Base-by-base conservation (phyloP, 2,888 invertebrate genomes). In the Hydropsyche betteni region DNA sequence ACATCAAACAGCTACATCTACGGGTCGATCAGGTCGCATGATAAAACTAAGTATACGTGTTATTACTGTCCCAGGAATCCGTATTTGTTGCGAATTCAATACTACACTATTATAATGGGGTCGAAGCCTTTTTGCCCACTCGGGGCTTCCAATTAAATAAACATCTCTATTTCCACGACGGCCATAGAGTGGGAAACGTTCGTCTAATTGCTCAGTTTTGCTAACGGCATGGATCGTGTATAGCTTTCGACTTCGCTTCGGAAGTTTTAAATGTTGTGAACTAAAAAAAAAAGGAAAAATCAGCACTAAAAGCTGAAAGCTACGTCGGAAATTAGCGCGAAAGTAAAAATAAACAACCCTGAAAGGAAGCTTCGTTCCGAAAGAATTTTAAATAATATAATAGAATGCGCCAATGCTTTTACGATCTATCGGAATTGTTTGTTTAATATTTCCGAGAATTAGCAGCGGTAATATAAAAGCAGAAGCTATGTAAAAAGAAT, bases 71-170 rank as follows among this genome's bases (percentile, higher is more conserved):
- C 44, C 44, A 8, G 36, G 36, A 64, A 64, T 64, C 64, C 64
- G 36, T 64, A 36, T 64, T 58, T 58, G 58, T 58, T 64, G 64
- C n/a, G 64, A 36, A 64, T 64, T 64, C 34, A 36, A 64, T 64
- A 64, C 64, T 34, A 10, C 33, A 44, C 44, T 64, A 12, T 33
- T 55, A 34, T 64, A 64, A 64, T 36, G 64, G 64, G 64, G 64
- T 64, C 64, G 36, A 64, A 64, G 64, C 12, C 64, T 64, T 64
- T 64, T 36, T 34, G 64, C 64, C 64, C 36, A 33, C 33, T 64
- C 64, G 36, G 64, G 64, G 64, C 64, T 64, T 64, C 64, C 64
- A 64, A 64, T 64, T 64, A 64, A 64, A 64, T 64, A 64, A 64
- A 64, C 64, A 64, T 64, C 64, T 64, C 64, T 64, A 64, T 64